A percentile compares a stretch with the other conserved stretches of the same genome.
phyloP scores from a whole-genome alignment of 1,140 invertebrate species.

The Galendromus occidentalis region DNA sequence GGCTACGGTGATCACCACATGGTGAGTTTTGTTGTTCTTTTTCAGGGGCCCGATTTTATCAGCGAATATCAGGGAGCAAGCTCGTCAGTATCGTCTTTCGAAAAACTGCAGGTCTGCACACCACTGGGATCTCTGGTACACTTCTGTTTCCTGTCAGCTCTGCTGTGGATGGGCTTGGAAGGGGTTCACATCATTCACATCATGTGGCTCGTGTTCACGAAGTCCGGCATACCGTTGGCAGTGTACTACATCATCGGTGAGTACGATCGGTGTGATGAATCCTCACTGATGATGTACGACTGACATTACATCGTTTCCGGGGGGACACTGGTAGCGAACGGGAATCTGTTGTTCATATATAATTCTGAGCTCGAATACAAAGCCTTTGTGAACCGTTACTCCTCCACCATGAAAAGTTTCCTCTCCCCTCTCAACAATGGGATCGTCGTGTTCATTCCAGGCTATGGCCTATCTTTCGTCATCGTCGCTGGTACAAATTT shows the following conservation, averaged over 20 bases:
- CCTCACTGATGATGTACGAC: too few relatives aligned
- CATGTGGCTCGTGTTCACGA: not conserved
- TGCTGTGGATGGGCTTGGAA: not conserved
- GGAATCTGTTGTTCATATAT: too few relatives aligned
- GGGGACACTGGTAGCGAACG: too few relatives aligned
- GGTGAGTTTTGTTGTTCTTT: not conserved
- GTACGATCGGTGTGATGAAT: not conserved
- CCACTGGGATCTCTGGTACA: not conserved
- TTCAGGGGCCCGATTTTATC: not conserved
- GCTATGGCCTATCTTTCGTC: not conserved
- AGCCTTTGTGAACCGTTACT: too few relatives aligned
- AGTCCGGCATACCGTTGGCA: not conserved
- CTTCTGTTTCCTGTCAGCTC: not conserved
- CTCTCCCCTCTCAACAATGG: too few relatives aligned
- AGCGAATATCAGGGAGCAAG: not conserved
- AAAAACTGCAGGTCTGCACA: not conserved
- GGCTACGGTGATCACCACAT: not conserved
- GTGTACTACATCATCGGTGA: not conserved
- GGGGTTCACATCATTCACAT: not conserved
- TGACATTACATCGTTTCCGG: too few relatives aligned
- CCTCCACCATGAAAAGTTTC: too few relatives aligned
- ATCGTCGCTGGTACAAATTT: not conserved
- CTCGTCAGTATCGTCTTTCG: too few relatives aligned
- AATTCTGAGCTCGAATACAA: too few relatives aligned
- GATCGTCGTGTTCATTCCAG: not conserved